These are phyloP conservation scores for Nicator chloris DNA, from an alignment of 2,113 vertebrate genomes.

Conservation along the genomic window DNA sequence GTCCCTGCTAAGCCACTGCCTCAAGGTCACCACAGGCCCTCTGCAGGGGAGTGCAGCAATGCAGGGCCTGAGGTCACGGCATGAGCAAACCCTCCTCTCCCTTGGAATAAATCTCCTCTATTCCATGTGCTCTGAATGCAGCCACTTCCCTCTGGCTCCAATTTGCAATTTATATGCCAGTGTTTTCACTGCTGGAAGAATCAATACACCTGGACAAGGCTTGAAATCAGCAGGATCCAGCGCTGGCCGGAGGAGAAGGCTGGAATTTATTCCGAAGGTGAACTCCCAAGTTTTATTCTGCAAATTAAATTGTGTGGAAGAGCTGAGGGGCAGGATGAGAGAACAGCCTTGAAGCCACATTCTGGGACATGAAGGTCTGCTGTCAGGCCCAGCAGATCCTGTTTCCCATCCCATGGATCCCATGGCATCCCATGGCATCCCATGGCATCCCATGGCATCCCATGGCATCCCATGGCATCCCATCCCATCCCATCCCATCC, in stretches of 20 bases:
- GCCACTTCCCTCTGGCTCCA: not conserved
- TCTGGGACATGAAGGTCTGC: not conserved
- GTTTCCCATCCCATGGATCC: not conserved
- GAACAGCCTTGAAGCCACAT: not conserved
- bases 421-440: too few relatives aligned
- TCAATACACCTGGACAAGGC: not conserved
- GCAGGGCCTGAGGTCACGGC: not conserved
- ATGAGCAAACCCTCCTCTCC: not conserved
- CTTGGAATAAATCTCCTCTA: not conserved
- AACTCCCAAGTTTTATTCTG: not conserved
- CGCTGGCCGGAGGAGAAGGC: not conserved
- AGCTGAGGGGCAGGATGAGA: accelerated
- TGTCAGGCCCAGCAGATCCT: not conserved
- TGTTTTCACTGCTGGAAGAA: not conserved
- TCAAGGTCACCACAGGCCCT: not conserved
- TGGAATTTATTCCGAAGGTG: not conserved
- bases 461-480: not conserved
- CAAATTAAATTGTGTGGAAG: not conserved
- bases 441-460: too few relatives aligned
- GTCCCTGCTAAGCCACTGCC: not conserved
- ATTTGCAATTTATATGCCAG: not conserved
- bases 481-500: not conserved
- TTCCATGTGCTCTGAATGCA: not conserved
- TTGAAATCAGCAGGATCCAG: not conserved
- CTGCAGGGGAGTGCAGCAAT: not conserved